Conservation (phyloP, 2,888 invertebrate genomes). For the Molanna angustata region DNA sequence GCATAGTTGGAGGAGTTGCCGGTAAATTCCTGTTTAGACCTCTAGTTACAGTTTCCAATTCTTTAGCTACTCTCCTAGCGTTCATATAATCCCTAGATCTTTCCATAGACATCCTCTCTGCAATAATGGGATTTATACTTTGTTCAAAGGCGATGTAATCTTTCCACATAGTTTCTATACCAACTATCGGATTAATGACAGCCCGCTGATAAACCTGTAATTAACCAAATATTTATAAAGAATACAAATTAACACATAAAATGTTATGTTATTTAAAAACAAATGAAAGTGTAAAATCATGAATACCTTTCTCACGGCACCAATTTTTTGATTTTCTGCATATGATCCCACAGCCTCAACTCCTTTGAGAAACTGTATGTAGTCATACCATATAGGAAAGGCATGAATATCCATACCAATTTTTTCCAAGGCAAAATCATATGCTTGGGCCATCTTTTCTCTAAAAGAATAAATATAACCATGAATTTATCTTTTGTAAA, state of each 20-base stretch:
- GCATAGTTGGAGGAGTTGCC: constrained; percentile 91
- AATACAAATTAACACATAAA: neutral
- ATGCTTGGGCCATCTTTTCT: constrained; percentile 99
- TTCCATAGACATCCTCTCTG: constrained; percentile 98
- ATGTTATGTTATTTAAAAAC: neutral
- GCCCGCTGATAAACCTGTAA: constrained; percentile 88
- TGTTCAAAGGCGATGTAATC: constrained; percentile 98
- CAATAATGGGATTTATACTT: constrained; percentile 72
- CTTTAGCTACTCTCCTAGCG: constrained; percentile 92
- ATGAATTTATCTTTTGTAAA: too few species aligned
- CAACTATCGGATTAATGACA: constrained; percentile 94
- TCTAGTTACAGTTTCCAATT: constrained; percentile 90
- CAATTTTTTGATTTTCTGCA: constrained; percentile 99
- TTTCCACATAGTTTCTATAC: constrained; percentile 95
- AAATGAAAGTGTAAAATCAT: neutral
- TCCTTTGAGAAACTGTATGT: constrained; percentile 91
- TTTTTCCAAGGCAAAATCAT: constrained; percentile 98
- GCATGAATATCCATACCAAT: constrained; percentile 98
- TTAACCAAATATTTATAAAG: too few species aligned
- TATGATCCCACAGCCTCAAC: constrained; percentile 98
- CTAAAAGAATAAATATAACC: constrained; percentile 52
- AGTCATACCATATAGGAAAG: constrained; percentile 96
- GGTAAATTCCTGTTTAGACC: constrained; percentile 95
- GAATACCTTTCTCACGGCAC: constrained; percentile 88
- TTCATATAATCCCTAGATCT: constrained; percentile 97